These are phyloP conservation scores for Mirza zaza DNA, from an alignment of 2,113 vertebrate species.

Conservation along the genomic window DNA sequence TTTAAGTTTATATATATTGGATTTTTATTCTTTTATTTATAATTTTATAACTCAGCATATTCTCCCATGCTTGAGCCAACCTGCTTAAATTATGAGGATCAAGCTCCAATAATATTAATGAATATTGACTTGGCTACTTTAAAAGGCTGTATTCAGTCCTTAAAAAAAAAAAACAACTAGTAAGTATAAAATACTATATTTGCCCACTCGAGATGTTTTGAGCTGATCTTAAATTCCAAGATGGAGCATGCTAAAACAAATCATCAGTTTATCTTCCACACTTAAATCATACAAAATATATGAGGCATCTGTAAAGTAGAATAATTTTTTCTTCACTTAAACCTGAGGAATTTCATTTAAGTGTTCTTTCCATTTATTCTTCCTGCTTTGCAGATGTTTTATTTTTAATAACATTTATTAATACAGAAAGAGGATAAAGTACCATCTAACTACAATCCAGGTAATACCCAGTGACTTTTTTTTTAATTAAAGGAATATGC, in stretches of 20 bases:
- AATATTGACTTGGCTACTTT: neutral
- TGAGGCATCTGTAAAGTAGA: neutral
- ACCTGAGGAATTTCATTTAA: neutral
- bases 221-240: constrained; percentile 3
- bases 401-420: constrained; percentile 26
- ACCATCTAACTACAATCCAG: neutral
- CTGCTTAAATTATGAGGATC: constrained; percentile 5
- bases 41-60: neutral
- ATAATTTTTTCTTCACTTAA: neutral
- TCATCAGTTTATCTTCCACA: neutral
- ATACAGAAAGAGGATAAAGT: neutral
- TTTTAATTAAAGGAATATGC: neutral
- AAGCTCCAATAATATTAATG: neutral
- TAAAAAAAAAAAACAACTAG: neutral
- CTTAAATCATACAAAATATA: neutral
- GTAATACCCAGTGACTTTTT: neutral
- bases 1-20: neutral
- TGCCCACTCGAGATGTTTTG: neutral
- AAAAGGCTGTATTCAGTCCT: neutral
- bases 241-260: neutral
- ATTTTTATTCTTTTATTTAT: constrained; percentile 12
- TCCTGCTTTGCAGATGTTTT: constrained; percentile 17
- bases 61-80: neutral
- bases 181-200: neutral
- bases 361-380: neutral